Conservation (phyloP, 2,888 invertebrate species). For the Drosophila macrospina region DNA sequence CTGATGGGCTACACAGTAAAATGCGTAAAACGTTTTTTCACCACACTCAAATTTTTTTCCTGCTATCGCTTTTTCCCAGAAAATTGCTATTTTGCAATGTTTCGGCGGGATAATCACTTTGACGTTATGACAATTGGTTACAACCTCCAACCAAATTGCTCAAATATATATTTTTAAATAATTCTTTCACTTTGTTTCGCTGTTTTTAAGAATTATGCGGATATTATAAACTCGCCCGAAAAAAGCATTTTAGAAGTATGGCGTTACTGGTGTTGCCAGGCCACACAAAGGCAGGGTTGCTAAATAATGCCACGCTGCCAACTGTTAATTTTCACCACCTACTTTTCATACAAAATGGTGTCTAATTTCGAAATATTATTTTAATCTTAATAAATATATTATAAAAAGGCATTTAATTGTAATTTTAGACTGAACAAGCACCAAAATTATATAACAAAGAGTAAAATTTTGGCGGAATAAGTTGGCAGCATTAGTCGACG, state of each 20-base stretch:
- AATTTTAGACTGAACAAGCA: slow-evolving; percentile 2
- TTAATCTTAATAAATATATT: not conserved
- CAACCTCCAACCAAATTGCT: slow-evolving; percentile 33
- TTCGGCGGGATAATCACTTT: slow-evolving; percentile 29
- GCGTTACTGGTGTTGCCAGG: slow-evolving; percentile 71
- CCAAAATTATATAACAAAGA: slow-evolving; percentile 52
- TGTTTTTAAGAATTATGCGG: slow-evolving; percentile 52
- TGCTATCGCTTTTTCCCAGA: slow-evolving; percentile 58
- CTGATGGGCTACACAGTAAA: slow-evolving; percentile 61
- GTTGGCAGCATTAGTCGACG: slow-evolving; percentile 44
- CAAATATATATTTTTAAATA: slow-evolving; percentile 25
- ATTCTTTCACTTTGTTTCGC: slow-evolving; percentile 32
- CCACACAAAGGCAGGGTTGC: slow-evolving; percentile 61
- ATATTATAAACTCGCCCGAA: slow-evolving; percentile 65
- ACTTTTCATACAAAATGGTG: not conserved
- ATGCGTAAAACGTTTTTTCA: slow-evolving; percentile 73
- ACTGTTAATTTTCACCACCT: slow-evolving; percentile 34
- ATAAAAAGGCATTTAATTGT: not conserved
- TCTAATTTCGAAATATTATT: not conserved
- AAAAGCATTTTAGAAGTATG: slow-evolving; percentile 73
- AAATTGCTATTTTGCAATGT: slow-evolving; percentile 39
- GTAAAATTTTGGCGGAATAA: not conserved
- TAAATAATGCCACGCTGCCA: slow-evolving; percentile 57
- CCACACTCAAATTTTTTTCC: slow-evolving; percentile 69
- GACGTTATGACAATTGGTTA: slow-evolving; percentile 35